A percentile compares a stretch with the other conserved stretches of the same genome.
phyloP scores from a whole-genome alignment of 2,797 vertebrate species.

The Sebastes aleutianus region DNA sequence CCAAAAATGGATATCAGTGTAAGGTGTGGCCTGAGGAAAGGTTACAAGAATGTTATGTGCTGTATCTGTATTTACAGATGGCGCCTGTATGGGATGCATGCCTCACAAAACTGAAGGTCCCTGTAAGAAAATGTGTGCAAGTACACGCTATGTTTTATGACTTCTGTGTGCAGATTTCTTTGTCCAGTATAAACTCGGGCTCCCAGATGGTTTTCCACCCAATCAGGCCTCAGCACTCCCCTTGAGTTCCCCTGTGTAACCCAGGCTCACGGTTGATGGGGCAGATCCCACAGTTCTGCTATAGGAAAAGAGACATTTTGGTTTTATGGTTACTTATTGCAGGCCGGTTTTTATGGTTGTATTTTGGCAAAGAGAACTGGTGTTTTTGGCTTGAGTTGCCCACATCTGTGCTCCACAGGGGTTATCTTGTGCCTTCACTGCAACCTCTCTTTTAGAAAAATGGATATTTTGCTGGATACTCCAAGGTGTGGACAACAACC shows the following conservation, averaged over 20 bases:
- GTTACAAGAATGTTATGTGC: slow-evolving; percentile 36
- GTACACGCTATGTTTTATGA: slow-evolving; percentile 32
- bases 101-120: slow-evolving; percentile 15
- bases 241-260: slow-evolving; percentile 46
- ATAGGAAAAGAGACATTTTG: slow-evolving; percentile 72
- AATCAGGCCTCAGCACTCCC: slow-evolving; percentile 54
- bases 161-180: slow-evolving; percentile 41
- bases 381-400: slow-evolving; percentile 58
- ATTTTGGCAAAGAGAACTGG: slow-evolving; percentile 64
- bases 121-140: slow-evolving; percentile 15
- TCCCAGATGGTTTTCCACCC: slow-evolving; percentile 63
- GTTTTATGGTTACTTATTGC: slow-evolving; percentile 78
- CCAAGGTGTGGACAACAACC: slow-evolving; percentile 24
- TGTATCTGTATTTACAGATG: slow-evolving; percentile 38
- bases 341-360: slow-evolving; percentile 66
- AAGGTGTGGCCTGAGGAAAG: slow-evolving; percentile 45
- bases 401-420: slow-evolving; percentile 69
- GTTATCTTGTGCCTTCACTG: slow-evolving; percentile 35
- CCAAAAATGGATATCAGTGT: slow-evolving; percentile 43
- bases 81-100: slow-evolving; percentile 5
- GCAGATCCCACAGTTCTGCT: slow-evolving; percentile 64
- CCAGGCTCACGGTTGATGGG: slow-evolving; percentile 55
- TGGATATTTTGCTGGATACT: slow-evolving; percentile 18
- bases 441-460: slow-evolving; percentile 20
- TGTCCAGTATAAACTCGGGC: slow-evolving; percentile 52